phyloP scores from a whole-genome alignment of 2,797 vertebrate genomes.

The Microchirus variegatus region DNA sequence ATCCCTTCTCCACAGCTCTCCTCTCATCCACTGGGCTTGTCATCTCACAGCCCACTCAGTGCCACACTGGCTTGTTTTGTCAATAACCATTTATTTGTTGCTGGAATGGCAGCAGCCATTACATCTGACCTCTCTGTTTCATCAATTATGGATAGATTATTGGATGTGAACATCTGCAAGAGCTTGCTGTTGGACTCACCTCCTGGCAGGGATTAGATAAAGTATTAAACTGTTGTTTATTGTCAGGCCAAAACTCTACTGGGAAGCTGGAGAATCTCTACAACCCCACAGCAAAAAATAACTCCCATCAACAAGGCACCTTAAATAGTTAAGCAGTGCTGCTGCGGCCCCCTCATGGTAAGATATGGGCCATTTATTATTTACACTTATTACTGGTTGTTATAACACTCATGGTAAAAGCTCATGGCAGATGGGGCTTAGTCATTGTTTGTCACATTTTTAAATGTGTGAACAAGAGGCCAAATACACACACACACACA shows the following conservation, averaged over 20 bases:
- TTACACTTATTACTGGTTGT: constrained; percentile 92
- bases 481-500: constrained; percentile 22
- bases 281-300: constrained; percentile 83
- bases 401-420: constrained; percentile 91
- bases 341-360: constrained; percentile 77
- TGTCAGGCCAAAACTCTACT: constrained; percentile 96
- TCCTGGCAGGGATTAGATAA: constrained; percentile 99
- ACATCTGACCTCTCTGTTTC: constrained; percentile 99
- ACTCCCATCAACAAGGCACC: constrained; percentile 88
- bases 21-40: constrained; percentile 74
- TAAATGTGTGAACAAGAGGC: constrained; percentile 69
- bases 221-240: constrained; percentile 99
- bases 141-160: constrained; percentile 99
- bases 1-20: constrained; percentile 31
- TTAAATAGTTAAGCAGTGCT: constrained; percentile 87
- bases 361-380: constrained; percentile 91
- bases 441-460: constrained; percentile 87
- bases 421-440: constrained; percentile 87
- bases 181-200: constrained; percentile 93
- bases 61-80: constrained; percentile 96
- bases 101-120: constrained; percentile 94
- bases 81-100: constrained; percentile 99
- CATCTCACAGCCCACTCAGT: constrained; percentile 83
- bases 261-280: constrained; percentile 89
- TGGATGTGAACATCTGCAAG: constrained; percentile 99